Conservation (phyloP, 2,113 vertebrate species). For the Pogona vitticeps region DNA sequence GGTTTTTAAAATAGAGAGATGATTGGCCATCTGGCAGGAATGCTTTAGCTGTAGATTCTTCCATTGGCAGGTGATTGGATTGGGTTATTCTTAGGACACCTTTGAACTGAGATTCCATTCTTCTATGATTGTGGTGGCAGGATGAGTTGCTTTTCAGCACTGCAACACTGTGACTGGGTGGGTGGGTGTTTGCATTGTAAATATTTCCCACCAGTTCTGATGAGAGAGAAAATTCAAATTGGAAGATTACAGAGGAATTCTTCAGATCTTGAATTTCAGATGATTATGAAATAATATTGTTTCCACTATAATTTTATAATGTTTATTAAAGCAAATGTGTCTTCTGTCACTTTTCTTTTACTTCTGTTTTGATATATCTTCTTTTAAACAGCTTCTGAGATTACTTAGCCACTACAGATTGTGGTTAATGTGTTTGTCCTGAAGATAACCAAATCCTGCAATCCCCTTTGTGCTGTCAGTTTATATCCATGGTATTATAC, state of each 20-base stretch:
- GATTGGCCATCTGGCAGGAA: no score
- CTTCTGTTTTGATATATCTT: background rate
- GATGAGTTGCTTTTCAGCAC: no score
- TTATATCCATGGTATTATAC: background rate
- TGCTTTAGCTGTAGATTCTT: no score
- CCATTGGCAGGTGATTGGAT: no score
- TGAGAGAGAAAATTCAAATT: background rate
- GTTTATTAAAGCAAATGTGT: background rate
- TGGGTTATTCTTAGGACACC: no score
- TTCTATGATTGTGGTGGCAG: no score
- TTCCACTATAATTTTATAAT: background rate
- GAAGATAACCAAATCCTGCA: background rate
- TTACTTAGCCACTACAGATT: background rate
- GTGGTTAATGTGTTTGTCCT: background rate
- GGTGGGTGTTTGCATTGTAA: no score
- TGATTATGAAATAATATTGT: background rate
- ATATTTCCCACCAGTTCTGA: no score
- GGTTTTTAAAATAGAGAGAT: no score
- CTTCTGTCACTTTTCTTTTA: background rate
- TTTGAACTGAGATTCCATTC: no score
- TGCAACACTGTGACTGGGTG: no score
- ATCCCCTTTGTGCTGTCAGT: background rate
- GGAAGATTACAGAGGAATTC: background rate
- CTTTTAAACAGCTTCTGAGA: background rate
- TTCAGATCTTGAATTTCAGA: background rate